phyloP scores from a whole-genome alignment of 2,797 vertebrate genomes.

The Paratrypauchen microcephalus region DNA sequence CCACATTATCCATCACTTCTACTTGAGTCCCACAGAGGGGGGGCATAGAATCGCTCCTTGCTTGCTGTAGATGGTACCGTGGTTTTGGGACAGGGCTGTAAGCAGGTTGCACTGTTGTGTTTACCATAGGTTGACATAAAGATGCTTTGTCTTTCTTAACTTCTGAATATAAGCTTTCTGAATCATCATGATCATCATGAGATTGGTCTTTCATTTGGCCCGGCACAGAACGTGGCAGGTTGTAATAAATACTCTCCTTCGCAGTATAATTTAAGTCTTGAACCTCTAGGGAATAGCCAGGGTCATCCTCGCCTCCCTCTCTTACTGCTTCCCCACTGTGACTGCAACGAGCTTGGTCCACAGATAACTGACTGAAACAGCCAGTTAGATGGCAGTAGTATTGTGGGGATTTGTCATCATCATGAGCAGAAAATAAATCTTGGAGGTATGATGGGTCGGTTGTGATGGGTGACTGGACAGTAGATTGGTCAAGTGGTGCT shows the following conservation, averaged over 20 bases:
- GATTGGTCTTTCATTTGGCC: conserved; percentile 7
- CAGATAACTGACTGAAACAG: conserved; percentile 14
- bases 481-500: conserved; percentile 25
- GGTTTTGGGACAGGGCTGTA: conserved; percentile 2
- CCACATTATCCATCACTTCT: conserved; percentile 34
- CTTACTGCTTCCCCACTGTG: conserved; percentile 22
- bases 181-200: neutral
- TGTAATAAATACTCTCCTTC: conserved; percentile 45
- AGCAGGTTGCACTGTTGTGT: neutral
- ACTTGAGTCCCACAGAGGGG: conserved; percentile 17
- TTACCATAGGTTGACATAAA: neutral
- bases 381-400: conserved; percentile 67
- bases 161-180: conserved; percentile 46
- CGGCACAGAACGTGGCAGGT: conserved; percentile 23
- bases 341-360: conserved; percentile 22
- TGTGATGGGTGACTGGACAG: conserved; percentile 8
- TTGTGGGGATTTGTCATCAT: neutral
- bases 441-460: conserved; percentile 11
- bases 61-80: conserved; percentile 25
- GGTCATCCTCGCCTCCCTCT: conserved; percentile 21
- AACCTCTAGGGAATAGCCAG: conserved; percentile 33
- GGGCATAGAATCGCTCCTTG: conserved; percentile 22
- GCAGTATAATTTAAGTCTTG: conserved; percentile 21
- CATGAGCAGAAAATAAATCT: neutral
- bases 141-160: neutral